phyloP scores from a whole-genome alignment of 2,888 invertebrate species.

The Agrotis exclamationis region DNA sequence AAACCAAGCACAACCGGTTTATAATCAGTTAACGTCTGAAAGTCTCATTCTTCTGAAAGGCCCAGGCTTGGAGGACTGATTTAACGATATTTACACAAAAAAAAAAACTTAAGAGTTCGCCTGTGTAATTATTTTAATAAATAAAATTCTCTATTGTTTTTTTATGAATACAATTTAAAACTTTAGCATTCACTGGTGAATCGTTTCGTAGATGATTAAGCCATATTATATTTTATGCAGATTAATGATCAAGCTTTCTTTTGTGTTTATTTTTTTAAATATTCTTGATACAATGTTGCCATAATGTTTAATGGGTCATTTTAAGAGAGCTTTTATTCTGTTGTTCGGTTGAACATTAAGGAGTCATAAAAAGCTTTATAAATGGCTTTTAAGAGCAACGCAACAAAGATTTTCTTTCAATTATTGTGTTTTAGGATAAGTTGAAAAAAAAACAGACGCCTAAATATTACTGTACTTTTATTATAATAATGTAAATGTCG shows the following conservation, averaged over 20 bases:
- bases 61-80: no score
- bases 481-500: no score
- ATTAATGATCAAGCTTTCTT: constrained; percentile 29
- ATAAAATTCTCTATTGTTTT: constrained; percentile 4
- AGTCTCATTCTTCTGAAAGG: no score
- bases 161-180: neutral
- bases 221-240: neutral
- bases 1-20: no score
- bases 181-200: neutral
- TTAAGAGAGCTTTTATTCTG: constrained; percentile 37
- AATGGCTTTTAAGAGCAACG: constrained; percentile 35
- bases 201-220: neutral
- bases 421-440: constrained; percentile 21
- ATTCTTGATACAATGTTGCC: constrained; percentile 11
- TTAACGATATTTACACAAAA: no score
- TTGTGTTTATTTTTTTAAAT: constrained; percentile 19
- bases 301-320: constrained; percentile 41
- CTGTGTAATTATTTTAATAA: no score
- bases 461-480: no score
- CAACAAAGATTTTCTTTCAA: constrained; percentile 40
- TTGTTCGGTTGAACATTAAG: constrained; percentile 49
- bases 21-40: no score
- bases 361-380: constrained; percentile 33
- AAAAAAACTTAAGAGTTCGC: neutral
- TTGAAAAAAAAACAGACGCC: no score